phyloP scores from a whole-genome alignment of 2,797 vertebrate genomes.

The Mus spretus region DNA sequence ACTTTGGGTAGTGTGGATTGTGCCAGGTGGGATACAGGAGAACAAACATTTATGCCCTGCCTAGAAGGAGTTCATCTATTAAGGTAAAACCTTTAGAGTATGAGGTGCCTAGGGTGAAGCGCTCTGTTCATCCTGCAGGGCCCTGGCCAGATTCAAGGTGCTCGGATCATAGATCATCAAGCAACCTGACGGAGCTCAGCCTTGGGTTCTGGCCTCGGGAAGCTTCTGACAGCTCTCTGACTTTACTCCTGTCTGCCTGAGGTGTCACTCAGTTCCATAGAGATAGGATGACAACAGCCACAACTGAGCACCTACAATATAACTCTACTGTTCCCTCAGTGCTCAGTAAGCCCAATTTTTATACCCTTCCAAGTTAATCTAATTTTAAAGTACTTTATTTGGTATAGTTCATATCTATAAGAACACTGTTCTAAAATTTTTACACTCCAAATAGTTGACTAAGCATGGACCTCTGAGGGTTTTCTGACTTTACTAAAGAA shows the following conservation, averaged over 20 bases:
- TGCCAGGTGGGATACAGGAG: conserved; percentile 5
- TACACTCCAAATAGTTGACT: not conserved
- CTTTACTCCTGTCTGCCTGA: not conserved
- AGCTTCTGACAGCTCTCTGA: not conserved
- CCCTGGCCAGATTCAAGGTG: conserved; percentile 13
- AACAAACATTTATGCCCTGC: conserved; percentile 27
- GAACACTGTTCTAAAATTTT: not conserved
- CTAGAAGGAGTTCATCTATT: conserved; percentile 36
- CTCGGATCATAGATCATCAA: not conserved
- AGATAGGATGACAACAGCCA: not conserved
- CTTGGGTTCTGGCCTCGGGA: no score
- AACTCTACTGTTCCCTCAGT: not conserved
- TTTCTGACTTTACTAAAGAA: conserved; percentile 51
- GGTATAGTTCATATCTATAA: not conserved
- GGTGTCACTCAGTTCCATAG: not conserved
- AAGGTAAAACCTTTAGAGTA: conserved; percentile 15
- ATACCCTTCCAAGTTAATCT: not conserved
- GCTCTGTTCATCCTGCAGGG: conserved; percentile 9
- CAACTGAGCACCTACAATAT: not conserved
- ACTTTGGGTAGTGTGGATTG: conserved; percentile 19
- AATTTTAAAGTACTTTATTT: not conserved
- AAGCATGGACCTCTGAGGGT: conserved; percentile 2
- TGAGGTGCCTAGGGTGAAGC: not conserved
- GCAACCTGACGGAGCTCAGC: not conserved
- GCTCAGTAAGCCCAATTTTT: not conserved